Evolutionary conservation across 2,888 invertebrate genomes (phyloP).

Genomic region (Drosophila merina): DNA sequence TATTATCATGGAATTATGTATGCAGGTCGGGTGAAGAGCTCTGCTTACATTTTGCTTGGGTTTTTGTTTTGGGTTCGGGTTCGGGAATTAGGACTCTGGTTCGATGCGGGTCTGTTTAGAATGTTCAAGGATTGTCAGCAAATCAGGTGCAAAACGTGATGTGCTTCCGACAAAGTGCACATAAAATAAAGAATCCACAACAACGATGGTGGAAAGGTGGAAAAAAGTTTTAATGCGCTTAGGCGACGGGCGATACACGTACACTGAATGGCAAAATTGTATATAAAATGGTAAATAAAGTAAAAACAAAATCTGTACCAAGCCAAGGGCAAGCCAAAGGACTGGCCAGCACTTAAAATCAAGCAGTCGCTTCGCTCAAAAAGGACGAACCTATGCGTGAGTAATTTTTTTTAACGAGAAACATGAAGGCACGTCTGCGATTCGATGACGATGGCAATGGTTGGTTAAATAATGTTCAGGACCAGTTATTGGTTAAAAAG

Average conservation of each 20-base stretch:
- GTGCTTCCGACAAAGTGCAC: slow-evolving; percentile 76
- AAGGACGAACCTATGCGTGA: slow-evolving; percentile 68
- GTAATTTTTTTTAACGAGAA: slow-evolving; percentile 70
- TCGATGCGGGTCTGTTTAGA: slow-evolving; percentile 52
- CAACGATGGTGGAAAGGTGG: slow-evolving; percentile 10
- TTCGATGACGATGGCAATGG: slow-evolving; percentile 23
- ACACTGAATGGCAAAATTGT: slow-evolving; percentile 44
- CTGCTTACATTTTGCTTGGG: background rate
- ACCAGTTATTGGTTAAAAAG: slow-evolving; percentile 9
- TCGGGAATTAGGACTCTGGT: slow-evolving; percentile 46
- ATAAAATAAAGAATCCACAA: slow-evolving; percentile 50
- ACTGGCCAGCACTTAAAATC: slow-evolving; percentile 56
- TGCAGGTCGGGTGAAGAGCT: slow-evolving; percentile 51
- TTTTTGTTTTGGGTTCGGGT: background rate
- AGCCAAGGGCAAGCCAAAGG: slow-evolving; percentile 49
- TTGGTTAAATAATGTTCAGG: slow-evolving; percentile 43
- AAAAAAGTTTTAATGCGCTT: slow-evolving; percentile 73
- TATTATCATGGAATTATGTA: slow-evolving; percentile 59
- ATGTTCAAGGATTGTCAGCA: slow-evolving; percentile 73
- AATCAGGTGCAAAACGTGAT: slow-evolving; percentile 82
- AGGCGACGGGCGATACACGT: slow-evolving; percentile 63
- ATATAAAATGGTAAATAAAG: slow-evolving; percentile 37
- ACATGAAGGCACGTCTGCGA: slow-evolving; percentile 55
- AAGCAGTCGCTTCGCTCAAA: background rate
- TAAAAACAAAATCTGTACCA: slow-evolving; percentile 64